Evolutionary conservation across 2,888 invertebrate genomes (phyloP), one percentile per base, ranked within the genome.

Genomic region (Cataglyphis altisquamis): DNA sequence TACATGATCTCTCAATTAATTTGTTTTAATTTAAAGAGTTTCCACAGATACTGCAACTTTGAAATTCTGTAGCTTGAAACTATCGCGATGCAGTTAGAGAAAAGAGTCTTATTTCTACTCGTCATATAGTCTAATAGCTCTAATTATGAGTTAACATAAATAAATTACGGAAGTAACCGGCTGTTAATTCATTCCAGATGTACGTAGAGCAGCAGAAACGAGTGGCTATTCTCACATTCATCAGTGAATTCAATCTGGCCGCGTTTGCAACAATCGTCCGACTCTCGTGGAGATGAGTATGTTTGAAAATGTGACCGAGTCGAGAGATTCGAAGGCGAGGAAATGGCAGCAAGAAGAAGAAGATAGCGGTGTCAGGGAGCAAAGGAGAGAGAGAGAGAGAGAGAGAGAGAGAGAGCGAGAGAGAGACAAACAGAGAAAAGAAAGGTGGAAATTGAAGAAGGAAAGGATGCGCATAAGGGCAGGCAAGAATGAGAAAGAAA

Each of bases 271-370:
- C 66, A 45, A 52, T 9, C n/a, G 60, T 36, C n/a, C 72, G 78
- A 21, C 78, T 72, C 78, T 80, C 72, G 60, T 18, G 57, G 45
- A 81, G 84, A 82, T 84, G 83, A 86, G 85, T 81, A 84, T 63
- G 81, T 83, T 83, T 82, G 84, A 83, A 86, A 84, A 89, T 84
- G 89, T 87, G 73, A 88, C 84, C 77, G 83, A 81, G 84, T 81
- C 82, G 73, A 68, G 78, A 62, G 78, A 84, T 83, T 82, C 77
- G 48, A 84, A 39, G 77, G 84, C 60, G 72, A 52, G 84, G 62
- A 77, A 67, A 29, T 29, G 75, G 63, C 55, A 82, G 77, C 67
- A 67, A 73, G 57, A 72, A 78, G 74, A 74, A 73, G 84, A 85
- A 83, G 82, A 84, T 83, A 84, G 64, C 41, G 25, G 41, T 21